phyloP scores from a whole-genome alignment of 2,113 vertebrate species.

The Salvelinus sp. region DNA sequence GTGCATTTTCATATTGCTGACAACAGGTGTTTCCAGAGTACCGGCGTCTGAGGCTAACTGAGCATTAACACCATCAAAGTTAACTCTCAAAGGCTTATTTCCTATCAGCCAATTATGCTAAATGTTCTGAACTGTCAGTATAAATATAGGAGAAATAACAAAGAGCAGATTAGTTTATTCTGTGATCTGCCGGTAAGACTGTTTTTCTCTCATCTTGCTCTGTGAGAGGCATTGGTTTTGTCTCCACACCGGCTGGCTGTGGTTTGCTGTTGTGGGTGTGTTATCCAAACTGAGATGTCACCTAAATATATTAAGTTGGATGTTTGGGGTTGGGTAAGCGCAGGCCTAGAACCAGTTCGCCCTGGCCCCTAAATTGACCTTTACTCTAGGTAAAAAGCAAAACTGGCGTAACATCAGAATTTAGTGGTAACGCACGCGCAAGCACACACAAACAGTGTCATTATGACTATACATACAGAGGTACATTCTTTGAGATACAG shows the following conservation, averaged over 20 bases:
- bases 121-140: slow-evolving; percentile 67
- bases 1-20: not conserved
- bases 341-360: not conserved
- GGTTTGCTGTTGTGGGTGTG: slow-evolving; percentile 31
- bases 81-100: slow-evolving; percentile 64
- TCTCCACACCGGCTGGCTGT: slow-evolving; percentile 14
- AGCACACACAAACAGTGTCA: too few relatives aligned
- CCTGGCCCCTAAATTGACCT: not conserved
- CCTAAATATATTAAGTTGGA: too few relatives aligned
- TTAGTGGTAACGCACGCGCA: too few relatives aligned
- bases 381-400: too few relatives aligned
- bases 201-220: slow-evolving; percentile 46
- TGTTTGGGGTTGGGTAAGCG: not conserved
- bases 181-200: slow-evolving; percentile 64
- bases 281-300: not conserved
- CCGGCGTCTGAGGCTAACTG: slow-evolving; percentile 39
- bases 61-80: slow-evolving; percentile 55
- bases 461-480: slow-evolving; percentile 19
- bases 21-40: slow-evolving; percentile 58
- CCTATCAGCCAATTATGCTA: slow-evolving; percentile 63
- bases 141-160: slow-evolving; percentile 69
- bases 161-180: slow-evolving; percentile 62
- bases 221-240: slow-evolving; percentile 63
- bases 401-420: too few relatives aligned
- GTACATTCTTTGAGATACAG: slow-evolving; percentile 65